Conservation (phyloP, 1,140 invertebrate genomes). For the Drosophila lacteicornis region DNA sequence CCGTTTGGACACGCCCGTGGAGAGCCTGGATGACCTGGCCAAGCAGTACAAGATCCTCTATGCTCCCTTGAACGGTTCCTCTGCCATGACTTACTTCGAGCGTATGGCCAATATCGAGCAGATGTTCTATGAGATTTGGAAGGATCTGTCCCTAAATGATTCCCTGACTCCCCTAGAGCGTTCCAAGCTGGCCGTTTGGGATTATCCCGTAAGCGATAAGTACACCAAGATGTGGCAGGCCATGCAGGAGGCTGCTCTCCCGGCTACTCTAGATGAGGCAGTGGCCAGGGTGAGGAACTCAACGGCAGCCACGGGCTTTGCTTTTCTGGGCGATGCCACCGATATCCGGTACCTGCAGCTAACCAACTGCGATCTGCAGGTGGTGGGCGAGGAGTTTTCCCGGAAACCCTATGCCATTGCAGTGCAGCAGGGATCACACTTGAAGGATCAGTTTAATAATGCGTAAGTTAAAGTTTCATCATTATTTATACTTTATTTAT, state of each 20-base stretch:
- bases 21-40: conserved; percentile 95
- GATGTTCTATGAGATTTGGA: conserved; percentile 98
- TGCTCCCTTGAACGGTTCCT: conserved; percentile 91
- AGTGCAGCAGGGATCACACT: conserved; percentile 96
- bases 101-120: conserved; percentile 98
- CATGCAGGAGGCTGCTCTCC: conserved; percentile 95
- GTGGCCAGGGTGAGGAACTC: conserved; percentile 91
- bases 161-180: conserved; percentile 94
- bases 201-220: conserved; percentile 99
- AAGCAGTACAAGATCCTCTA: conserved; percentile 98
- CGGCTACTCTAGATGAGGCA: conserved; percentile 91
- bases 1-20: conserved; percentile 95
- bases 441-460: conserved; percentile 96
- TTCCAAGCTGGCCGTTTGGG: conserved; percentile 98
- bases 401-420: conserved; percentile 98
- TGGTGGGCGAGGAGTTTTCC: conserved; percentile 98
- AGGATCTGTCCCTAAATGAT: conserved; percentile 98
- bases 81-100: conserved; percentile 96
- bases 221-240: conserved; percentile 99
- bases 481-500: no score
- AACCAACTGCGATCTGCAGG: conserved; percentile 95
- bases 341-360: conserved; percentile 94
- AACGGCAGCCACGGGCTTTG: conserved; percentile 92
- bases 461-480: no score
- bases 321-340: conserved; percentile 97